A percentile compares a stretch with the other conserved stretches of the same genome.
Evolutionary conservation across 2,113 vertebrate species (phyloP).

Genomic region (Prunella fulvescens): DNA sequence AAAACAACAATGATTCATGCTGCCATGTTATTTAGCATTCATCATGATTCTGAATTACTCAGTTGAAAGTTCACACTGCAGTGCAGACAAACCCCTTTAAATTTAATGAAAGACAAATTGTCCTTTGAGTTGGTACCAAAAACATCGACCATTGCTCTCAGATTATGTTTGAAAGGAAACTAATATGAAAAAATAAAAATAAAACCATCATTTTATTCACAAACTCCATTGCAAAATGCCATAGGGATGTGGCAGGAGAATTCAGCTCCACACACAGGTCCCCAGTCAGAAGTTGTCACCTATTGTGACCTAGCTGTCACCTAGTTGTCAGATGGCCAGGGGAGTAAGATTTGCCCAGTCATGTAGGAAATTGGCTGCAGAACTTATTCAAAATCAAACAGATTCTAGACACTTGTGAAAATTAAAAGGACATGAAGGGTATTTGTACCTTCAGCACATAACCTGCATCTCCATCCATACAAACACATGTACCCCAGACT

Average conservation of each 20-base stretch:
- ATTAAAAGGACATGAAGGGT: neutral
- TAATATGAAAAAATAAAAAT: neutral
- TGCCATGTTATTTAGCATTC: conserved; percentile 39
- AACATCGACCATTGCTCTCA: neutral
- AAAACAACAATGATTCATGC: conserved; percentile 56
- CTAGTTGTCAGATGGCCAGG: neutral
- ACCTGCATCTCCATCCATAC: neutral
- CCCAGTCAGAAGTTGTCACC: neutral
- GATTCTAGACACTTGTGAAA: neutral
- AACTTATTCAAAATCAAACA: neutral
- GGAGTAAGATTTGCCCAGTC: neutral
- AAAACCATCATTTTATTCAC: neutral
- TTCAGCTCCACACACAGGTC: neutral
- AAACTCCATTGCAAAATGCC: neutral
- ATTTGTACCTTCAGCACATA: neutral
- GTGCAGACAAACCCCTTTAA: neutral
- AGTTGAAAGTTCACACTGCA: neutral
- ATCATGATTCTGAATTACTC: conserved; percentile 16
- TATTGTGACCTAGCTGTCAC: no score
- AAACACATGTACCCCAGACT: neutral
- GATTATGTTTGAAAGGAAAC: neutral
- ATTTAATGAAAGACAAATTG: neutral
- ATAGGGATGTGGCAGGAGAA: neutral
- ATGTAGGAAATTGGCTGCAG: neutral
- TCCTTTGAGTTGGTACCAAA: neutral